phyloP scores from a whole-genome alignment of 2,113 vertebrate genomes.

The Ahaetulla prasina region DNA sequence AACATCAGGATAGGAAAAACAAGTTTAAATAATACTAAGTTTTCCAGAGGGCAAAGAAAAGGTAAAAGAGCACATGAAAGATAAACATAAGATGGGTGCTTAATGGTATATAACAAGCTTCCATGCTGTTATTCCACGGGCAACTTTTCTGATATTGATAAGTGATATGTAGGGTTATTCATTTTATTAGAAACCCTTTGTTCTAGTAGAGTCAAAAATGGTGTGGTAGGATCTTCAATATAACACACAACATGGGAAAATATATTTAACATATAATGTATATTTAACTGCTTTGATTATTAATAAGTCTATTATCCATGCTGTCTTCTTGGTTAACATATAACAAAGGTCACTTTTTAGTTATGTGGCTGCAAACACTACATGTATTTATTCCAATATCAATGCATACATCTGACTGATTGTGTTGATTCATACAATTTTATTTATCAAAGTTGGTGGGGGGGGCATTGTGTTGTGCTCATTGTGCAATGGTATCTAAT shows the following conservation, averaged over 20 bases:
- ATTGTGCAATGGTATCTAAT: neutral
- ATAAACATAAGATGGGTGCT: neutral
- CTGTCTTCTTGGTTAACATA: neutral
- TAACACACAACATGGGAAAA: neutral
- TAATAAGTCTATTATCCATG: neutral
- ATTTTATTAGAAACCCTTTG: neutral
- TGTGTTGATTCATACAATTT: neutral
- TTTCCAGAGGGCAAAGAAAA: neutral
- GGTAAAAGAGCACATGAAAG: neutral
- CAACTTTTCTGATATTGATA: slow-evolving; percentile 7
- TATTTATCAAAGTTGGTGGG: neutral
- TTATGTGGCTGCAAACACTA: neutral
- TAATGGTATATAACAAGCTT: neutral
- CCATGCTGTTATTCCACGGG: neutral
- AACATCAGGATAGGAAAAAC: neutral
- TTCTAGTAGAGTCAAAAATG: neutral
- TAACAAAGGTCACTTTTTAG: neutral
- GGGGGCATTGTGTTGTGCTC: neutral
- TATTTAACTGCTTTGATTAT: neutral
- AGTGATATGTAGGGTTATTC: slow-evolving; percentile 13
- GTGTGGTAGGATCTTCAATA: slow-evolving; percentile 7
- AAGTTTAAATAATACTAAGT: neutral
- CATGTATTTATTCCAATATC: neutral
- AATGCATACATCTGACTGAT: neutral
- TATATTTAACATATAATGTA: neutral